Conservation (phyloP, 2,797 vertebrate genomes). For the Lithobates sylvaticus region DNA sequence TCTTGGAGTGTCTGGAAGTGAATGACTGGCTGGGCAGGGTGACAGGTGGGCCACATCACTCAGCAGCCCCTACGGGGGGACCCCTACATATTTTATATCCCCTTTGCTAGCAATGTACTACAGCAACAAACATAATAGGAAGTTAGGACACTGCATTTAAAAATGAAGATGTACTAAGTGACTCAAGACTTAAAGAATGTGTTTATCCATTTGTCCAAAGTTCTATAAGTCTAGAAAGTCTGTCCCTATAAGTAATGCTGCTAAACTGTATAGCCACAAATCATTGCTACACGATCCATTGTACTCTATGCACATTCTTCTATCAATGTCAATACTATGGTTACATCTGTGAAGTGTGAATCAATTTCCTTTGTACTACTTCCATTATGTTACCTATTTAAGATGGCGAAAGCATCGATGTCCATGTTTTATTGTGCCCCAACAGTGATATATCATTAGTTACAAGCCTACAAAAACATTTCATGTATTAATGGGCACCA, state of each 20-base stretch:
- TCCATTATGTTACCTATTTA: constrained; percentile 42
- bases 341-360: constrained; percentile 23
- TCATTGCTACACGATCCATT: neutral
- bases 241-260: neutral
- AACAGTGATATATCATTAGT: constrained; percentile 55
- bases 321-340: constrained; percentile 54
- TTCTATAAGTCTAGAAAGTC: neutral
- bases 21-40: too few species aligned
- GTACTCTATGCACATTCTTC: constrained; percentile 51
- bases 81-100: too few species aligned
- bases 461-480: constrained; percentile 50
- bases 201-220: neutral
- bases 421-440: constrained; percentile 56
- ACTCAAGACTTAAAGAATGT: too few species aligned
- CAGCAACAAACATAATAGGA: too few species aligned
- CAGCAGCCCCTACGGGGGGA: too few species aligned
- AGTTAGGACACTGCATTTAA: too few species aligned
- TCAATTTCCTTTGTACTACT: constrained; percentile 40
- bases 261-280: neutral
- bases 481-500: constrained; percentile 48
- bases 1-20: too few species aligned
- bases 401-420: constrained; percentile 56
- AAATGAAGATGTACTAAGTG: too few species aligned
- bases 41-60: too few species aligned
- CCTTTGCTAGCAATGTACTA: too few species aligned